These are phyloP conservation scores for Diarsia brunnea DNA, from an alignment of 2,888 invertebrate genomes.

Conservation along the genomic window DNA sequence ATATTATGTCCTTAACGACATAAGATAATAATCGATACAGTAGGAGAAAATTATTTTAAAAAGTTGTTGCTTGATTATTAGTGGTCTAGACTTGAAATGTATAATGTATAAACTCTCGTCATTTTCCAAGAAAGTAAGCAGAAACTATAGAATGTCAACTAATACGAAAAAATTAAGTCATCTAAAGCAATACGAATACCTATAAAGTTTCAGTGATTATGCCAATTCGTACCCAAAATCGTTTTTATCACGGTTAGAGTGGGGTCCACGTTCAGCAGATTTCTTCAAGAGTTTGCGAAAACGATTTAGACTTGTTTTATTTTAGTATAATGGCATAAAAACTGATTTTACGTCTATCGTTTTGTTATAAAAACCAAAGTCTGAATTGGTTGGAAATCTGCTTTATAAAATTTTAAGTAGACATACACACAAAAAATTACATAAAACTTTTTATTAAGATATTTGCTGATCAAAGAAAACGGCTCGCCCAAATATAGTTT, in stretches of 20 bases:
- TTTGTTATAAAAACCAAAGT: slow-evolving; percentile 12
- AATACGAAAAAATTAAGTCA: not conserved
- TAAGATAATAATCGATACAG: too few relatives aligned
- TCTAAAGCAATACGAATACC: not conserved
- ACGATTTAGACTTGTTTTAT: slow-evolving; percentile 41
- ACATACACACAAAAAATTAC: not conserved
- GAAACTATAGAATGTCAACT: not conserved
- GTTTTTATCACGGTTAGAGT: slow-evolving; percentile 32
- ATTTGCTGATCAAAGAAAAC: not conserved
- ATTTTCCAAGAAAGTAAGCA: too few relatives aligned
- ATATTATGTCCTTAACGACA: too few relatives aligned
- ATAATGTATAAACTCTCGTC: too few relatives aligned
- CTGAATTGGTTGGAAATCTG: not conserved
- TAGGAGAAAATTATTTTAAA: too few relatives aligned
- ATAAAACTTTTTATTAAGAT: not conserved
- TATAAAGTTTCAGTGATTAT: slow-evolving; percentile 8
- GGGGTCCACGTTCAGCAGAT: slow-evolving; percentile 8
- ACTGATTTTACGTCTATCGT: slow-evolving; percentile 16
- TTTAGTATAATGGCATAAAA: slow-evolving; percentile 4
- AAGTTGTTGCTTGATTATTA: too few relatives aligned
- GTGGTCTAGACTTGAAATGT: too few relatives aligned
- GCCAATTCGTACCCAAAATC: slow-evolving; percentile 9
- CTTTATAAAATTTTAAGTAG: not conserved
- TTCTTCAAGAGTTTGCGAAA: slow-evolving; percentile 15
- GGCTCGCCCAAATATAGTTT: not conserved